Conservation (phyloP, 2,113 vertebrate genomes). For the Panthera uncia region DNA sequence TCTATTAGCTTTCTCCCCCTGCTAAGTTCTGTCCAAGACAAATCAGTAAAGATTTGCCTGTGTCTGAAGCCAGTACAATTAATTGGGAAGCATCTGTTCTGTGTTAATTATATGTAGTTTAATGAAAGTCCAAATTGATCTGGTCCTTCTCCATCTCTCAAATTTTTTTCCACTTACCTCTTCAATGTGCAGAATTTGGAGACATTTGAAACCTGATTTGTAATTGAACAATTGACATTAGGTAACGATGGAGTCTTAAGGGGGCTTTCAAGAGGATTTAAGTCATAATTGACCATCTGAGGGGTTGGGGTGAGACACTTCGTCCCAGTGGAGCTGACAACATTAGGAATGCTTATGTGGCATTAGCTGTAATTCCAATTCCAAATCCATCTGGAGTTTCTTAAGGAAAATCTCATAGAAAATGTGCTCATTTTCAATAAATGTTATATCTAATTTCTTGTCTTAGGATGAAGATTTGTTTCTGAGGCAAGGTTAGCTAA, state of each 20-base stretch:
- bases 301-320: slow-evolving; percentile 31
- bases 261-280: slow-evolving; percentile 69
- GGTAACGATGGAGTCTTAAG: slow-evolving; percentile 56
- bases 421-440: slow-evolving; percentile 53
- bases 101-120: slow-evolving; percentile 74
- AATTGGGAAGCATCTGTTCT: slow-evolving; percentile 73
- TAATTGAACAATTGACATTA: slow-evolving; percentile 72
- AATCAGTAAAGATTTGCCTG: slow-evolving; percentile 52
- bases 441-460: slow-evolving; percentile 43
- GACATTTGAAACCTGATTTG: slow-evolving; percentile 62
- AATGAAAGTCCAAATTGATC: slow-evolving; percentile 75
- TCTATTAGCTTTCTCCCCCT: background rate
- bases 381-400: slow-evolving; percentile 45
- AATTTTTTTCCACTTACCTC: slow-evolving; percentile 60
- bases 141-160: slow-evolving; percentile 52
- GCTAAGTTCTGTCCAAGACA: slow-evolving; percentile 54
- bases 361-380: slow-evolving; percentile 67
- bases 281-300: slow-evolving; percentile 71
- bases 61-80: slow-evolving; percentile 59
- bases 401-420: slow-evolving; percentile 49
- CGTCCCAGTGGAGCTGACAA: slow-evolving; percentile 37
- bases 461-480: slow-evolving; percentile 20
- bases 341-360: slow-evolving; percentile 65
- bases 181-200: slow-evolving; percentile 61
- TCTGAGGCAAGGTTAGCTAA: slow-evolving; percentile 33